Evolutionary conservation across 2,113 vertebrate genomes (phyloP), one percentile per base, ranked within the genome.

Genomic region (Symphodus melops): DNA sequence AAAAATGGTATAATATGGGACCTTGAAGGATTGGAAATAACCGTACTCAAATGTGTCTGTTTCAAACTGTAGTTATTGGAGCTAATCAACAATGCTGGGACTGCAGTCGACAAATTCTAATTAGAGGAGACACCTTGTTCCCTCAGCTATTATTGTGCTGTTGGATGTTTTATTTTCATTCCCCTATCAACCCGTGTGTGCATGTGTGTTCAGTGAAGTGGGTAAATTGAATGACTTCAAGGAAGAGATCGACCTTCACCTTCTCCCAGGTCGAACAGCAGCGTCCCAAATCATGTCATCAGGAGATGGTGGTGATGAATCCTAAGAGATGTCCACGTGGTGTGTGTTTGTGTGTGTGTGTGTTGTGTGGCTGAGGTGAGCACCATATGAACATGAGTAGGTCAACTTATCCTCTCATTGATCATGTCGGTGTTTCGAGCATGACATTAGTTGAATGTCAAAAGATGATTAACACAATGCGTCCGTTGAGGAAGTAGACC

Each of bases 231-330:
- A 81, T 64, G 65, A 72, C 73, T 83, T 59, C 36, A 51, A 83
- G 55, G 71, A 70, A 61, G 55, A 8, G 0, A 16, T 63, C 86
- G 73, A 88, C 86, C 86, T 88, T 88, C 86, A 82, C 79, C 74
- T 79, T 54, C 5, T 63, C 42, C 46, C 67, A 25, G 65, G 71
- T 84, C 41, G 21, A 77, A 70, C 55, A 28, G 7, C n/a, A 56
- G 36, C 8, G 28, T 70, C 54, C 23, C 16, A 53, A 61, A 79
- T 81, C 68, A 67, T 72, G 58, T 83, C 25, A 25, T 75, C 59
- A 62, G 75, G 58, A 51, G 72, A 44, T 33, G 41, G 62, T 64
- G 60, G 54, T 13, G 14, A 49, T 51, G 72, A 78, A 75, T 82
- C 65, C 0, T 37, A 64, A 83, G 52, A 42, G 44, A 57, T 58